Evolutionary conservation across 1,140 invertebrate genomes (phyloP).

Genomic region (Arctopsyche grandis): DNA sequence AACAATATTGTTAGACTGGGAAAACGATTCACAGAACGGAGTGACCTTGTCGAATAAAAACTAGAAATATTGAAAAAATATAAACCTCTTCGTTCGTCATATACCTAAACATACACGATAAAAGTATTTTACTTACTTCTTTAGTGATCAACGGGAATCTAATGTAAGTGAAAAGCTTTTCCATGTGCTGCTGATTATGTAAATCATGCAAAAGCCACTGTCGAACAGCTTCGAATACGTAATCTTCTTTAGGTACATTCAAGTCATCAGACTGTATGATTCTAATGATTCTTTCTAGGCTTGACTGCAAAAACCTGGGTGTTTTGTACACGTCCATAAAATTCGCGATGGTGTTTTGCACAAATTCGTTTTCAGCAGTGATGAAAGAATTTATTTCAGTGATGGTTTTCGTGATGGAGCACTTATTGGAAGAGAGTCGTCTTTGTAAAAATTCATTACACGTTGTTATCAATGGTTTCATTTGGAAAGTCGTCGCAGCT

Average conservation of each 20-base stretch:
- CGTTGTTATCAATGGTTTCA: not conserved
- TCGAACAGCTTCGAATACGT: slow-evolving; percentile 12
- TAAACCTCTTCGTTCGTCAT: not conserved
- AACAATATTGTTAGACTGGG: not conserved
- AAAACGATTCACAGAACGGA: not conserved
- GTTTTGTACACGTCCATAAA: slow-evolving; percentile 1
- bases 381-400: not conserved
- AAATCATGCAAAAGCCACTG: not conserved
- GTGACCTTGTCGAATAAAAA: not conserved
- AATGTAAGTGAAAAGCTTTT: not conserved
- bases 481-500: not conserved
- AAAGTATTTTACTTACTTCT: not conserved
- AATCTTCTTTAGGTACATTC: not conserved
- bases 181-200: not conserved
- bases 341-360: not conserved
- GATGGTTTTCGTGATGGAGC: not conserved
- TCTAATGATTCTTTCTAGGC: not conserved
- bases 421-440: not conserved
- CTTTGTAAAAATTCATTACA: not conserved
- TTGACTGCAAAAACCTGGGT: not conserved
- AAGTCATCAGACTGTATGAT: not conserved
- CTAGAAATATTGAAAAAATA: not conserved
- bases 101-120: not conserved
- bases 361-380: not conserved
- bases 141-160: slow-evolving; percentile 1